Base-by-base conservation (phyloP, 2,888 invertebrate species). In the Aphidoletes aphidimyza region DNA sequence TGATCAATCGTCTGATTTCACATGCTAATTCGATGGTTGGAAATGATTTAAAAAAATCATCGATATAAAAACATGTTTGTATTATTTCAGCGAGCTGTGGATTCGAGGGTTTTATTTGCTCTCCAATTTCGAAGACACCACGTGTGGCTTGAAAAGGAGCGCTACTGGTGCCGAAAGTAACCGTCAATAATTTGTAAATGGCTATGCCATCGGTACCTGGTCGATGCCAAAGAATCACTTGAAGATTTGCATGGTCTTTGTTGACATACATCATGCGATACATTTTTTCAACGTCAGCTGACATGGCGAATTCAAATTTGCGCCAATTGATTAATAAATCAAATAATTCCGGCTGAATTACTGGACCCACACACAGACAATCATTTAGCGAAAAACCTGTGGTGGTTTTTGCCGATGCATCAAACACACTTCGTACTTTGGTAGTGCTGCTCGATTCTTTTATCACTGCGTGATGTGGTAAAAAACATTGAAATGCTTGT, bases 281-380 rank as follows among this genome's bases (percentile, higher is more conserved):
- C 86, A 86, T 86, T 36, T 85, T 86, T 14, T 85, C 84, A 6
- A 86, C 85, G 39, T 85, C 85, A 0, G 78, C 69, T 37, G 59
- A 6, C 17, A 84, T n/a, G 2, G 78, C 85, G 37, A 39, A 47
- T 19, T 42, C 8, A 17, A 30, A 54, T 22, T 37, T 11, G 5
- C 85, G 22, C 22, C 42, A 85, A 17, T 81, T 9, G 1, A 85
- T 2, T 17, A 85, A 26, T 17, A 85, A 30, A 3, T 22, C 36
- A 42, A 69, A 30, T 36, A 37, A 45, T 22, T 54, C 47, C 3
- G 42, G 17, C 26, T 84, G 85, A 49, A 85, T 83, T 0, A 45
- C 34, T 11, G 85, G 84, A 22, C 86, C 86, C 14, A 39, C 83
- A 36, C 85, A 81, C 39, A 85, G 26, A 26, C 83, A 39, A n/a